phyloP scores from a whole-genome alignment of 2,888 invertebrate genomes.

The Archips xylosteana region DNA sequence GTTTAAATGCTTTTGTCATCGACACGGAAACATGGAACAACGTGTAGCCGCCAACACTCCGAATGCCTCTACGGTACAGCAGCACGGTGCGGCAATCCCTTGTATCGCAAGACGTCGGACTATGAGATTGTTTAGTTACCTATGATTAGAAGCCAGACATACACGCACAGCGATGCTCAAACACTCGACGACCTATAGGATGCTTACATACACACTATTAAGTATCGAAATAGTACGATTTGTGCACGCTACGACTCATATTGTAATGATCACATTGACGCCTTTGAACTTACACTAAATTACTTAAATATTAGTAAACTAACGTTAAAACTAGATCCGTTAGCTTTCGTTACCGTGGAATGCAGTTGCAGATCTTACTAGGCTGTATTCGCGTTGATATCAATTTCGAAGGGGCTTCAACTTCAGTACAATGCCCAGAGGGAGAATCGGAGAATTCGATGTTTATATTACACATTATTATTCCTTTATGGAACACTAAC shows the following conservation, averaged over 20 bases:
- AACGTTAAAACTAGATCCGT: conserved; percentile 72
- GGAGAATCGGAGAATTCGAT: conserved; percentile 77
- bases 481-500: conserved; percentile 69
- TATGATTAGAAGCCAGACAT: conserved; percentile 79
- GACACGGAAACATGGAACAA: conserved; percentile 27
- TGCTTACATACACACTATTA: conserved; percentile 69
- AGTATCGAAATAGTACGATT: conserved; percentile 74
- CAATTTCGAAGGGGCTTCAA: conserved; percentile 69
- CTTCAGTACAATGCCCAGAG: conserved; percentile 80
- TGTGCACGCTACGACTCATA: conserved; percentile 82
- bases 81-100: conserved; percentile 61
- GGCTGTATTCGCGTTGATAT: conserved; percentile 64
- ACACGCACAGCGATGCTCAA: conserved; percentile 75
- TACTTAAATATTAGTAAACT: conserved; percentile 67
- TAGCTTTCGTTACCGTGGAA: conserved; percentile 79
- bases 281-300: conserved; percentile 74
- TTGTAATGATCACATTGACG: conserved; percentile 82
- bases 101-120: conserved; percentile 73
- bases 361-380: conserved; percentile 77
- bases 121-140: conserved; percentile 68
- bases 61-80: not conserved
- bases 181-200: conserved; percentile 78
- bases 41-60: conserved; percentile 58
- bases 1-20: conserved; percentile 36
- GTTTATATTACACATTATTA: conserved; percentile 72